Evolutionary conservation across 1,140 invertebrate species (phyloP).

Genomic region (Ceratina calcarata): DNA sequence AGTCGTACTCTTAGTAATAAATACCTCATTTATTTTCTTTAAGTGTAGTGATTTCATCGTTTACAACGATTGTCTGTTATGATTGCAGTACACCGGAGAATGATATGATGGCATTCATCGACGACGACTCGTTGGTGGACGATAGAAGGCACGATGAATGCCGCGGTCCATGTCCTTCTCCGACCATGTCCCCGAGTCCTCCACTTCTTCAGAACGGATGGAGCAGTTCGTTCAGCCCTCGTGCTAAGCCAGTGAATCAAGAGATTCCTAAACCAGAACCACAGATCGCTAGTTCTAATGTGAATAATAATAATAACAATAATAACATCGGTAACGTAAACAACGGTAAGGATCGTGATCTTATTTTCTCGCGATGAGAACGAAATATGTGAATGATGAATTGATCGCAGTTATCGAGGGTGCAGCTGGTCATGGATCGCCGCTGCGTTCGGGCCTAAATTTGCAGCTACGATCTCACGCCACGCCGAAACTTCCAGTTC

Average conservation of each 20-base stretch:
- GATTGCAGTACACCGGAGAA: conserved; percentile 75
- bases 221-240: conserved; percentile 61
- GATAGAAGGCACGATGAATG: conserved; percentile 64
- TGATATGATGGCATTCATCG: conserved; percentile 80
- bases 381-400: background rate
- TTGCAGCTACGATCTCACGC: conserved; percentile 77
- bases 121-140: conserved; percentile 76
- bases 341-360: conserved; percentile 37
- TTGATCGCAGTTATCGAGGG: conserved; percentile 61
- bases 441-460: conserved; percentile 81
- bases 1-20: too few relatives aligned
- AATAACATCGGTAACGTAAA: conserved; percentile 67
- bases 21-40: too few relatives aligned
- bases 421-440: conserved; percentile 80
- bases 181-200: conserved; percentile 63
- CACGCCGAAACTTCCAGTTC: conserved; percentile 75
- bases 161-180: conserved; percentile 62
- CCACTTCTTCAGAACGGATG: conserved; percentile 74
- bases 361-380: too few relatives aligned
- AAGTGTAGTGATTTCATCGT: too few relatives aligned
- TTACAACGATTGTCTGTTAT: too few relatives aligned
- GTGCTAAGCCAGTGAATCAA: conserved; percentile 50
- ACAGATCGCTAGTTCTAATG: conserved; percentile 67
- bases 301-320: conserved; percentile 81
- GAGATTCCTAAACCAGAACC: conserved; percentile 62